phyloP scores from a whole-genome alignment of 2,113 vertebrate genomes.

The Brachypodius melanocephalos region DNA sequence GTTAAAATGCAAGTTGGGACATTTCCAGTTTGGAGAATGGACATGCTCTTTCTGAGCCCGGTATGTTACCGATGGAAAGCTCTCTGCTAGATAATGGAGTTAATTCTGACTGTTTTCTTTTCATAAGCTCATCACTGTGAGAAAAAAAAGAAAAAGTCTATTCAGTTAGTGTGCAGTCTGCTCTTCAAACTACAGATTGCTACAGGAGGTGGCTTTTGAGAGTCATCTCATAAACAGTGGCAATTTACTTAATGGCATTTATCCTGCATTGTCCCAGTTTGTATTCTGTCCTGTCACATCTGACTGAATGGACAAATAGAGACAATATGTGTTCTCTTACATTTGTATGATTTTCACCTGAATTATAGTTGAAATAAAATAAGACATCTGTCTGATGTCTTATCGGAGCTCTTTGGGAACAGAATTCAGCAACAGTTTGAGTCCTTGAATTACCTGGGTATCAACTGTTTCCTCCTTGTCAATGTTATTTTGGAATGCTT shows the following conservation, averaged over 20 bases:
- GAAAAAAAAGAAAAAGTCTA: not conserved
- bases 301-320: not conserved
- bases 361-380: not conserved
- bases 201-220: not conserved
- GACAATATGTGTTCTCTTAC: not conserved
- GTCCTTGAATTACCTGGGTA: not conserved
- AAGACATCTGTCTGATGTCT: not conserved
- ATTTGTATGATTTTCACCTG: not conserved
- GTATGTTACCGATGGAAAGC: not conserved
- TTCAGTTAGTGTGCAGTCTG: not conserved
- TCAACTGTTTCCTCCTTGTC: not conserved
- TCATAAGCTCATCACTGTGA: not conserved
- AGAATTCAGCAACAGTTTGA: not conserved
- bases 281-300: not conserved
- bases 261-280: not conserved
- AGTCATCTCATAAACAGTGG: not conserved
- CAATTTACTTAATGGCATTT: not conserved
- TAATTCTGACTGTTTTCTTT: not conserved
- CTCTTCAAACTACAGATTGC: not conserved
- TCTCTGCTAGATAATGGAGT: not conserved
- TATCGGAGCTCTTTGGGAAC: not conserved
- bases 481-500: not conserved
- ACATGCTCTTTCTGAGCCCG: not conserved
- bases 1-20: not conserved
- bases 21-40: not conserved